Percentiles rank a stretch among this genome's conserved stretches.
These are phyloP conservation scores for Sprattus sprattus DNA, from an alignment of 2,113 vertebrate species.

Conservation along the genomic window DNA sequence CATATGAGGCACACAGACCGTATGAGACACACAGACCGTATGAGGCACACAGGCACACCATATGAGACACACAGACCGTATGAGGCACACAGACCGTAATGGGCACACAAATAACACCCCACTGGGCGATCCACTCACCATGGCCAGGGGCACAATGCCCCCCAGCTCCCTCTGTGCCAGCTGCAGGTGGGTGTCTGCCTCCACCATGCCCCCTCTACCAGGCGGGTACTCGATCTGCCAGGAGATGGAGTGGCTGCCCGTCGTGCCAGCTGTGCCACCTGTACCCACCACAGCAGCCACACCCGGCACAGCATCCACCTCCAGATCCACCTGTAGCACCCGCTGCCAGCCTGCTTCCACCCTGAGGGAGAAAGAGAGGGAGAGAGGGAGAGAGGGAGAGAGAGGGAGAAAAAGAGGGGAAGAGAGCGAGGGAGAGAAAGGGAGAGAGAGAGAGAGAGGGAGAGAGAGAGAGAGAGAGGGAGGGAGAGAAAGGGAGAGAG, in stretches of 20 bases:
- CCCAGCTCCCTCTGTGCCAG: slow-evolving; percentile 88
- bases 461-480: background rate
- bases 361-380: slow-evolving; percentile 63
- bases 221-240: slow-evolving; percentile 93
- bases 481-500: background rate
- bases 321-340: slow-evolving; percentile 88
- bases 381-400: slow-evolving; percentile 16
- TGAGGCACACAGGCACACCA: background rate
- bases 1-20: background rate
- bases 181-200: slow-evolving; percentile 82
- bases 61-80: background rate
- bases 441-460: background rate
- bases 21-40: no score
- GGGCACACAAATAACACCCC: background rate
- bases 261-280: slow-evolving; percentile 68
- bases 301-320: slow-evolving; percentile 76
- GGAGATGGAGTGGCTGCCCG: slow-evolving; percentile 84
- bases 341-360: slow-evolving; percentile 76
- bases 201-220: slow-evolving; percentile 69
- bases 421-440: background rate
- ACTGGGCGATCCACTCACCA: slow-evolving; percentile 75
- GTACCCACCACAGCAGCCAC: background rate
- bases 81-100: background rate
- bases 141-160: slow-evolving; percentile 87
- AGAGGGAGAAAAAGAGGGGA: background rate